Evolutionary conservation across 2,113 vertebrate genomes (phyloP).

Genomic region (Amia ocellicauda): DNA sequence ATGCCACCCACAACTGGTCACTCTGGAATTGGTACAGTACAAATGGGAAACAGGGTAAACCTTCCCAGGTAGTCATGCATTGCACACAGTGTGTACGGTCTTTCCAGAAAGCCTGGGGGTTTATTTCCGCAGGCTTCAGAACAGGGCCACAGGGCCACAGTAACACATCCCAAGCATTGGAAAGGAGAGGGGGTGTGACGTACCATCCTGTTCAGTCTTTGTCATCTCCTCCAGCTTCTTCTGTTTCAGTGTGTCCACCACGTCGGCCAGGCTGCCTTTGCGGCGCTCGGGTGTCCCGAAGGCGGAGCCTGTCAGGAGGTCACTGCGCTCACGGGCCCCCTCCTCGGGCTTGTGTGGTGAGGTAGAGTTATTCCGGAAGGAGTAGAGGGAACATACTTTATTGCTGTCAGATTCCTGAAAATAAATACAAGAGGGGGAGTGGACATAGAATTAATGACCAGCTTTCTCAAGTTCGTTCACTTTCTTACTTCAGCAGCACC

Average conservation of each 20-base stretch:
- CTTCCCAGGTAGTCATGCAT: neutral
- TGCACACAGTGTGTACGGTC: neutral
- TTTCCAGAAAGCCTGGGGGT: neutral
- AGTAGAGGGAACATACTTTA: conserved; percentile 98
- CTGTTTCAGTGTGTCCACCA: conserved; percentile 97
- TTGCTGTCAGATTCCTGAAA: conserved; percentile 95
- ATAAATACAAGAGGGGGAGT: conserved; percentile 51
- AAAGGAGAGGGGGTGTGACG: conserved; percentile 30
- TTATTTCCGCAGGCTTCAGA: too few species aligned
- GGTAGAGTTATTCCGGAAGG: conserved; percentile 99
- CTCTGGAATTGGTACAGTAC: conserved; percentile 62
- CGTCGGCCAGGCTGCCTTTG: conserved; percentile 97
- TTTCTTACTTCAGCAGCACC: too few species aligned
- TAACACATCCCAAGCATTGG: too few species aligned
- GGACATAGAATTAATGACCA: conserved; percentile 15
- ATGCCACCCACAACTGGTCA: conserved; percentile 66
- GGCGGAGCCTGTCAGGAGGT: conserved; percentile 90
- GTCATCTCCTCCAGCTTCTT: conserved; percentile 99
- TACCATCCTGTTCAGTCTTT: conserved; percentile 97
- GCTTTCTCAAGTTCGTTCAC: too few species aligned
- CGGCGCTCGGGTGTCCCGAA: conserved; percentile 97
- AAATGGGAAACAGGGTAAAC: conserved; percentile 59
- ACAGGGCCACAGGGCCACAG: too few species aligned
- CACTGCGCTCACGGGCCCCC: conserved; percentile 90
- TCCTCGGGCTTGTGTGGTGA: conserved; percentile 98